A percentile compares a stretch with the other conserved stretches of the same genome.
Evolutionary conservation across 2,113 vertebrate genomes (phyloP).

Genomic region (Pantherophis guttatus): DNA sequence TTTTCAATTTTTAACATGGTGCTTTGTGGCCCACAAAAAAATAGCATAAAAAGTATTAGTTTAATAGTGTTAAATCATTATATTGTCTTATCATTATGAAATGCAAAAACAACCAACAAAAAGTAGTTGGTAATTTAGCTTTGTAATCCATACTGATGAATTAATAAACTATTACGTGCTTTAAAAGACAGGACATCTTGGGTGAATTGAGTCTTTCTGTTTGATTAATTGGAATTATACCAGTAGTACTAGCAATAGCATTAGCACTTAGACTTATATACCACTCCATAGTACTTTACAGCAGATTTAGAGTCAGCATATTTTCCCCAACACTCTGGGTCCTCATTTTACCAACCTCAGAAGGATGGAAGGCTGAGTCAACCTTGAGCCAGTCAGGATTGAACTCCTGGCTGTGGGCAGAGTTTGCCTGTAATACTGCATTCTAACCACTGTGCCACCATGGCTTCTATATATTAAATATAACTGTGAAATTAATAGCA

Average conservation of each 20-base stretch:
- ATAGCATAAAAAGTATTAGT: not conserved
- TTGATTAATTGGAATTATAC: not conserved
- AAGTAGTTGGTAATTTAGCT: not conserved
- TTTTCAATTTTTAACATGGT: not conserved
- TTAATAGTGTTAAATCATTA: not conserved
- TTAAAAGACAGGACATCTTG: not conserved
- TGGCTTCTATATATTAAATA: not conserved
- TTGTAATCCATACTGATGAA: not conserved
- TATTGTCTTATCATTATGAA: not conserved
- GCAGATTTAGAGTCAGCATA: too few species aligned
- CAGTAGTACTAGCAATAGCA: too few species aligned
- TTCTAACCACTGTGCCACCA: not conserved
- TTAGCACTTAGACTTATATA: too few species aligned
- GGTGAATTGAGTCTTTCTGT: not conserved
- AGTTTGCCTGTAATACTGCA: too few species aligned
- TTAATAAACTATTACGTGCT: constrained; percentile 6
- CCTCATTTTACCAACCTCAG: too few species aligned
- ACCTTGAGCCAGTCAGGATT: too few species aligned
- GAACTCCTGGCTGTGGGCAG: too few species aligned
- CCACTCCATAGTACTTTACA: too few species aligned
- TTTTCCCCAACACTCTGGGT: too few species aligned
- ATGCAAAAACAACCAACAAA: not conserved
- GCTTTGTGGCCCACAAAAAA: not conserved
- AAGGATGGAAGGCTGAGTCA: too few species aligned
- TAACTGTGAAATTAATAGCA: not conserved